phyloP scores from a whole-genome alignment of 2,888 invertebrate species.

The Nebria brevicollis region DNA sequence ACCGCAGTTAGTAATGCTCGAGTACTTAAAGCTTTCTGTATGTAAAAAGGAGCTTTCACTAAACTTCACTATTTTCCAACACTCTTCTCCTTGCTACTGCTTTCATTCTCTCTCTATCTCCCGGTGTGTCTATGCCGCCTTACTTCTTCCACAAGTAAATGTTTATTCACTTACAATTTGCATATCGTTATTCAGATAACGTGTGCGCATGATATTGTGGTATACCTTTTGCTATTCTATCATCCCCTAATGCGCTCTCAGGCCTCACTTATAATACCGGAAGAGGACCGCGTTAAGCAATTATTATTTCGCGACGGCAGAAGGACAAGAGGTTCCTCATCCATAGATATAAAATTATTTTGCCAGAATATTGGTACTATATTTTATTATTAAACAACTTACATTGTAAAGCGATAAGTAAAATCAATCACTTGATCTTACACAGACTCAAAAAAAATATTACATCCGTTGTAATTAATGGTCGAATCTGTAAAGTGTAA shows the following conservation, averaged over 20 bases:
- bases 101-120: not conserved
- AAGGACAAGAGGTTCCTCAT: too few species aligned
- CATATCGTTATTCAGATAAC: not conserved
- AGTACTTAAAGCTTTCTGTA: not conserved
- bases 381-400: too few species aligned
- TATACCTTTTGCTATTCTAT: not conserved
- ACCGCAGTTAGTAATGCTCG: not conserved
- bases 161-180: not conserved
- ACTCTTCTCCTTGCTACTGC: not conserved
- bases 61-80: slow-evolving; percentile 1
- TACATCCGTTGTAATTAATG: too few species aligned
- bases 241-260: not conserved
- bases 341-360: too few species aligned
- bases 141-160: not conserved
- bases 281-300: not conserved
- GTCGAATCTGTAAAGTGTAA: too few species aligned
- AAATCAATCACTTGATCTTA: too few species aligned
- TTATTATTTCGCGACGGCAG: not conserved
- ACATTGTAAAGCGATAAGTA: too few species aligned
- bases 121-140: not conserved
- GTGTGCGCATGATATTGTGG: not conserved
- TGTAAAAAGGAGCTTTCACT: not conserved
- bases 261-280: not conserved
- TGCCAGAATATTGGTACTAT: too few species aligned
- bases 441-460: too few species aligned